Base-by-base conservation (phyloP, 2,888 invertebrate genomes). In the Dicyrtomina minuta region DNA sequence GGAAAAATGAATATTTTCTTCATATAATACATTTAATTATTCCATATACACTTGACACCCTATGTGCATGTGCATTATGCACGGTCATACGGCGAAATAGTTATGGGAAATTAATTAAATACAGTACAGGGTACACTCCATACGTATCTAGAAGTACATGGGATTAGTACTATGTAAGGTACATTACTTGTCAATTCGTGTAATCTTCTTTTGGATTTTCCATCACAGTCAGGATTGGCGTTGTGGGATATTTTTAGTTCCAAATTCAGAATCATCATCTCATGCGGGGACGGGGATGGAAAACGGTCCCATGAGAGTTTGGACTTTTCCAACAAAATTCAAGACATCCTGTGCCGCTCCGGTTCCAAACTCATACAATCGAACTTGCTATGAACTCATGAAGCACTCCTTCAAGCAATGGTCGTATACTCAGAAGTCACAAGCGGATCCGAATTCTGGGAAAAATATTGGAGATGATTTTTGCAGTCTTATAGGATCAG, bases 321-420 rank as follows among this genome's bases (percentile, higher is more conserved):
- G 62, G 62, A 46, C 62, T 3, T 62, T 62, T 33, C 62, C 62
- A 17, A 62, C 62, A n/a, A 20, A 22, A 17, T 62, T 62, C 49
- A 62, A 46, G 24, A 44, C 62, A 46, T 44, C 62, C 6, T 62
- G 62, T 33, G 46, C 49, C 13, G 6, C 13, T 24, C 62, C 62
- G 17, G 5, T 22, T 5, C 62, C 62, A 26, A 44, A 12, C 17
- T 15, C 44, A 17, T 62, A 62, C 49, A 62, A 62, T 33, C 46
- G 49, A 8, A 62, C 62, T n/a, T 62, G 62, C 26, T 49, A 62
- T 22, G 49, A 62, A 15, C 17, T 62, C 8, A 62, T 62, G 62
- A 22, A 44, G 22, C 20, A 22, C 15, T 62, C 62, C 2, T 49
- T 62, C 20, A 41, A 26, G 15, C 62, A 44, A 13, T 62, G 62